These are phyloP conservation scores for Cottus gobio DNA, from an alignment of 2,113 vertebrate genomes.

Conservation along the genomic window DNA sequence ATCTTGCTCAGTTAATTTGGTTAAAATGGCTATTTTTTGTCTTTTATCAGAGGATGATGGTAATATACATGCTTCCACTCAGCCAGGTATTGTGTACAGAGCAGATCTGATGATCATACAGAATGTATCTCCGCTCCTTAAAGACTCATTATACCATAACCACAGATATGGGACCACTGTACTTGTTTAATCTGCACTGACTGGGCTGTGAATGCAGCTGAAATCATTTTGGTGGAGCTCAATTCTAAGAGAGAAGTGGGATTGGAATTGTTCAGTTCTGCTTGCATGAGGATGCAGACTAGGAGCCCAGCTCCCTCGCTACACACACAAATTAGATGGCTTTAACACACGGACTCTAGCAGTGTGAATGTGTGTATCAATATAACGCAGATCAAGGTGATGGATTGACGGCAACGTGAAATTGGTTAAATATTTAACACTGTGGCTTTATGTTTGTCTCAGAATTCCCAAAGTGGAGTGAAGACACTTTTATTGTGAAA, in stretches of 20 bases:
- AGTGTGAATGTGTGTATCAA: conserved; percentile 1
- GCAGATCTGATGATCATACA: not conserved
- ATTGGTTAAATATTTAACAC: conserved; percentile 68
- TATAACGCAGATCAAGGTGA: conserved; percentile 31
- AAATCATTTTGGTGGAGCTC: conserved; percentile 8
- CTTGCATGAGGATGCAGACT: not conserved
- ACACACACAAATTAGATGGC: not conserved
- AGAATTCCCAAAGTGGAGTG: conserved; percentile 62
- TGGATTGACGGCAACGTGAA: conserved; percentile 26
- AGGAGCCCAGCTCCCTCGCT: not conserved
- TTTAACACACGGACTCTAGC: not conserved
- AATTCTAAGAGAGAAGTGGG: not conserved
- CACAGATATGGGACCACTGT: conserved; percentile 1
- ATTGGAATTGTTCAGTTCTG: conserved; percentile 18
- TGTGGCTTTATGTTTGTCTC: conserved; percentile 50
- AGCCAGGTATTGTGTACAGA: not conserved
- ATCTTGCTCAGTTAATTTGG: conserved; percentile 15
- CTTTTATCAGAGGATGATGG: conserved; percentile 13
- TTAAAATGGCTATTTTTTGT: not conserved
- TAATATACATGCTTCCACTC: not conserved
- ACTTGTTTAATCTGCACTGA: conserved; percentile 14
- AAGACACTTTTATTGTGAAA: conserved; percentile 73
- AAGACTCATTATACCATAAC: conserved; percentile 12
- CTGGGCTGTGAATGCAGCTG: conserved; percentile 5
- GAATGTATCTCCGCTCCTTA: not conserved